Conservation (phyloP, 35 echinoderm and acorn worm genomes). For the Ophioderma brevispina region DNA sequence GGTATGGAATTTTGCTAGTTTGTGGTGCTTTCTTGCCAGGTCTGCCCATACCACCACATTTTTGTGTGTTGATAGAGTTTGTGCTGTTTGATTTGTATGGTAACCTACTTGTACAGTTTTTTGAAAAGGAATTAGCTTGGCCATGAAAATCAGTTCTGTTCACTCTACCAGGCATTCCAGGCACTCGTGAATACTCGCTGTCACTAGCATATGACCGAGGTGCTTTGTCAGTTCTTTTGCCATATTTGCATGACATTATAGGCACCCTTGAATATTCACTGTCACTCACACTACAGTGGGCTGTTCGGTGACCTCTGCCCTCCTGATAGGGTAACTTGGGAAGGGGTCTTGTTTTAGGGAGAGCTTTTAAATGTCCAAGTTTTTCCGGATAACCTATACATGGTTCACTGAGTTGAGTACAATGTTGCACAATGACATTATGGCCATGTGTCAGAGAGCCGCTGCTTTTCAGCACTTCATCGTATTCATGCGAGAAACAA, state of each 20-base stretch:
- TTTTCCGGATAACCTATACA: not conserved
- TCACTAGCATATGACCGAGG: not conserved
- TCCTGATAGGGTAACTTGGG: not conserved
- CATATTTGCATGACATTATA: not conserved
- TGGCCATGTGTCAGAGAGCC: not conserved
- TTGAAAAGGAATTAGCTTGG: not conserved
- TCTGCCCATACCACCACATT: not conserved
- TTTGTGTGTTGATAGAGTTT: not conserved
- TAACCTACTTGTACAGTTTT: not conserved
- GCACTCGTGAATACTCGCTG: not conserved
- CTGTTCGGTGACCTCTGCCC: not conserved
- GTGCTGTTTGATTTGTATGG: not conserved
- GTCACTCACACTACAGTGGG: not conserved
- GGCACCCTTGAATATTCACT: not conserved
- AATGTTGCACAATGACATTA: not conserved
- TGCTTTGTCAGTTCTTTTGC: not conserved
- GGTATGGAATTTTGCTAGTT: not conserved
- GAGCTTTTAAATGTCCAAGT: not conserved
- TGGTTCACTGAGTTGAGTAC: not conserved
- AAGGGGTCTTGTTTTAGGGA: not conserved
- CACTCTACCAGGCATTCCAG: not conserved
- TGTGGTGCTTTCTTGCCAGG: conserved; percentile 1
- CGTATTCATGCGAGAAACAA: conserved; percentile 91
- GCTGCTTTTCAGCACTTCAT: conserved; percentile 45
- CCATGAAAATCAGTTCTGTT: not conserved